Conservation (phyloP, 1,140 invertebrate species). For the Drosophila guanche region DNA sequence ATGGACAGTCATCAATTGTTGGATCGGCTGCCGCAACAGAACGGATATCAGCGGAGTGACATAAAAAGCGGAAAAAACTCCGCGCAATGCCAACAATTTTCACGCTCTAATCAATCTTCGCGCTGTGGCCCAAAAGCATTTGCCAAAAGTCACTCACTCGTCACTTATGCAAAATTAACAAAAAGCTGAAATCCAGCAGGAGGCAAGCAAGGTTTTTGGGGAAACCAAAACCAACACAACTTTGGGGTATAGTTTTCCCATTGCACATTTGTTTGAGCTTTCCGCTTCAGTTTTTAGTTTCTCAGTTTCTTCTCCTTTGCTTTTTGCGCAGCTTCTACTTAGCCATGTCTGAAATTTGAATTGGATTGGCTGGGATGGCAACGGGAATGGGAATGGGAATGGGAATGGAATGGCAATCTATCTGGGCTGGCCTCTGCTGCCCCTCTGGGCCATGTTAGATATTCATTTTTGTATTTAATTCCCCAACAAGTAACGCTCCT, state of each 20-base stretch:
- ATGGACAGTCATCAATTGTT: slow-evolving; percentile 54
- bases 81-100: slow-evolving; percentile 69
- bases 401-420: slow-evolving; percentile 28
- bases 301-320: slow-evolving; percentile 3
- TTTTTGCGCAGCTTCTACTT: slow-evolving; percentile 44
- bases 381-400: neutral
- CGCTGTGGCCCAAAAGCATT: slow-evolving; percentile 62
- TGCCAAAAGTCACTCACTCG: slow-evolving; percentile 79
- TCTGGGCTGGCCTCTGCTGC: neutral
- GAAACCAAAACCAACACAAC: slow-evolving; percentile 71
- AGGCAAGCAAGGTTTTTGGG: neutral
- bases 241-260: slow-evolving; percentile 36
- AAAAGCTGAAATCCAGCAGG: slow-evolving; percentile 39
- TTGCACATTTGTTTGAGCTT: slow-evolving; percentile 71
- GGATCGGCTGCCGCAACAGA: slow-evolving; percentile 13
- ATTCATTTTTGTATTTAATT: slow-evolving; percentile 63
- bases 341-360: slow-evolving; percentile 68
- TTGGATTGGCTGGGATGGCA: slow-evolving; percentile 45
- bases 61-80: slow-evolving; percentile 11
- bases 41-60: slow-evolving; percentile 3
- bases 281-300: slow-evolving; percentile 41
- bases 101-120: slow-evolving; percentile 73
- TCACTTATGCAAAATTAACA: slow-evolving; percentile 81
- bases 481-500: slow-evolving; percentile 27
- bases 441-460: slow-evolving; percentile 55